Conservation (phyloP, 2,113 vertebrate species). For the Labrus mixtus region DNA sequence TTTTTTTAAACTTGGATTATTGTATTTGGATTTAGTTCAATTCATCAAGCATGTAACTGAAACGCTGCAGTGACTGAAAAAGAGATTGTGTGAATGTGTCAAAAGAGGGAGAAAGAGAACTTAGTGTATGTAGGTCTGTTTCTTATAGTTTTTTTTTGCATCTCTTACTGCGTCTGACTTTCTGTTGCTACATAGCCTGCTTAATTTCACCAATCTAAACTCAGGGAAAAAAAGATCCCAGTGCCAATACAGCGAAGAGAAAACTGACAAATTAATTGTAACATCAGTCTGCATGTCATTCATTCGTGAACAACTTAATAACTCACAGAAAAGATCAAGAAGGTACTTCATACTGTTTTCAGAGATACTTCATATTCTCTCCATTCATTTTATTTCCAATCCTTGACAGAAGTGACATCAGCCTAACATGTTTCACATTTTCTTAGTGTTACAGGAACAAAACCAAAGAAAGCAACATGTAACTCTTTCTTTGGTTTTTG, state of each 20-base stretch:
- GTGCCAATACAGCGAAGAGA: too few relatives aligned
- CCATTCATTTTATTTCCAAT: too few relatives aligned
- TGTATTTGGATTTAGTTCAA: slow-evolving; percentile 61
- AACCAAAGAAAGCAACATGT: slow-evolving; percentile 6
- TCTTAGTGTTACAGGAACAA: neutral
- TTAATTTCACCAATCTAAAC: neutral
- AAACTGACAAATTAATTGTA: too few relatives aligned
- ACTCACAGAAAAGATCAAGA: too few relatives aligned
- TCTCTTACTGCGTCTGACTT: neutral
- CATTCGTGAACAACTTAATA: too few relatives aligned
- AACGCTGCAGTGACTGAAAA: slow-evolving; percentile 15
- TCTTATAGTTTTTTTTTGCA: too few relatives aligned
- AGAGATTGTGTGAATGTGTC: slow-evolving; percentile 14
- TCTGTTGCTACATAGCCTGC: neutral
- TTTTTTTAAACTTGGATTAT: slow-evolving; percentile 65
- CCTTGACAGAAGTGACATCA: neutral
- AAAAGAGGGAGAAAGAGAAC: neutral
- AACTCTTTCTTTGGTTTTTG: slow-evolving; percentile 23
- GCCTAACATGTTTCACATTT: neutral
- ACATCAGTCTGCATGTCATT: too few relatives aligned
- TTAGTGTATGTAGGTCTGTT: too few relatives aligned
- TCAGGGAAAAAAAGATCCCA: too few relatives aligned
- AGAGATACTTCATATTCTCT: too few relatives aligned
- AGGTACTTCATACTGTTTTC: too few relatives aligned
- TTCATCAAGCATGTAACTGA: slow-evolving; percentile 62